Evolutionary conservation across 2,113 vertebrate species (phyloP).

Genomic region (Laticauda colubrina): DNA sequence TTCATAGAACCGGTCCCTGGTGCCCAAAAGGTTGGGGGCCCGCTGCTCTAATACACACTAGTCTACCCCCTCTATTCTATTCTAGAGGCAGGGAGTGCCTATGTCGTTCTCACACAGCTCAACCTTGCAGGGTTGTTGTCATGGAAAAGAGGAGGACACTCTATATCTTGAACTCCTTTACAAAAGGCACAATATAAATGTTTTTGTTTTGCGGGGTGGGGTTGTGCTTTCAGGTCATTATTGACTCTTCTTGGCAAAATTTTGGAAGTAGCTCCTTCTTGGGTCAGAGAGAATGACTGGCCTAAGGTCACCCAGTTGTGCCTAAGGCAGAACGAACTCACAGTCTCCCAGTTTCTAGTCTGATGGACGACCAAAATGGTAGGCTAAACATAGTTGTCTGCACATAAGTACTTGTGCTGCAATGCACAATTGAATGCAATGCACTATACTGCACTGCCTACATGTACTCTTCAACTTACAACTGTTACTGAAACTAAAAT

Average conservation of each 20-base stretch:
- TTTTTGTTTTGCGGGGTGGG: background rate
- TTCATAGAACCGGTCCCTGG: no score
- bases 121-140: background rate
- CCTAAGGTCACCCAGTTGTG: background rate
- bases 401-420: background rate
- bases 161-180: background rate
- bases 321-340: background rate
- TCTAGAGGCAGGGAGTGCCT: no score
- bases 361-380: background rate
- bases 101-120: background rate
- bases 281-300: background rate
- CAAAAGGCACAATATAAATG: background rate
- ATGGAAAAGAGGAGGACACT: background rate
- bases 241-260: background rate
- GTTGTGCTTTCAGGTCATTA: background rate
- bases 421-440: no score
- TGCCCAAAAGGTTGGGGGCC: no score
- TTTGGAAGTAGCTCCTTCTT: background rate
- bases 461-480: background rate
- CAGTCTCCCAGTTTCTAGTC: background rate
- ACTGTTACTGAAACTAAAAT: background rate
- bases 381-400: background rate
- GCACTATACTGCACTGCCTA: background rate
- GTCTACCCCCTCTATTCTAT: no score
- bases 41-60: no score